phyloP scores from a whole-genome alignment of 1,140 invertebrate genomes.

The Trichonephila clavata region DNA sequence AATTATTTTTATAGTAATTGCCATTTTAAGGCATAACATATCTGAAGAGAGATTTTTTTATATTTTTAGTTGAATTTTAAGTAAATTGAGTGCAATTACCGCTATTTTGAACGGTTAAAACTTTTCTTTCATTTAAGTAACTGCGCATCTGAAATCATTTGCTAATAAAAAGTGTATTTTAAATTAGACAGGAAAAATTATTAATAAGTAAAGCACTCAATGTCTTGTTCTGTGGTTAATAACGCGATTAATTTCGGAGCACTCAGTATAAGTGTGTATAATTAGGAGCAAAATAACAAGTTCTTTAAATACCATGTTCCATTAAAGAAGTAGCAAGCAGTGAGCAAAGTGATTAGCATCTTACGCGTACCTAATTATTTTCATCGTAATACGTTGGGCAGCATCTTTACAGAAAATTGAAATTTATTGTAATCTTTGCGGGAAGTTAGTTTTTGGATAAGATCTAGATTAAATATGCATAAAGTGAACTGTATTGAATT shows the following conservation, averaged over 20 bases:
- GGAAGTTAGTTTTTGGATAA: too few relatives aligned
- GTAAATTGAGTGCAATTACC: background rate
- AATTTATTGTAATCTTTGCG: background rate
- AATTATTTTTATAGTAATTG: background rate
- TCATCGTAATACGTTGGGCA: background rate
- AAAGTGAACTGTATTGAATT: too few relatives aligned
- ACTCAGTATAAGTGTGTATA: background rate
- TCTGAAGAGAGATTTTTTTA: background rate
- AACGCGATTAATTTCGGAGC: background rate
- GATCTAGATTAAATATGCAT: too few relatives aligned
- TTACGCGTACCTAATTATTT: background rate
- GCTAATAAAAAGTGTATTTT: background rate
- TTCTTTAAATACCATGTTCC: background rate
- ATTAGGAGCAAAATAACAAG: background rate
- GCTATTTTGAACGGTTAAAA: background rate
- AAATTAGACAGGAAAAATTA: background rate
- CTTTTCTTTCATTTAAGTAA: background rate
- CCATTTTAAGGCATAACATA: too few relatives aligned
- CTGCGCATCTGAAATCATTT: background rate
- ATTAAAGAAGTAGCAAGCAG: background rate
- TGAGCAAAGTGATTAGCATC: background rate
- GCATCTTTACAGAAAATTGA: background rate
- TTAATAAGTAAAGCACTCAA: background rate
- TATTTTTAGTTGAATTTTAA: background rate
- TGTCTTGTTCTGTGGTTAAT: background rate